phyloP scores from a whole-genome alignment of 2,797 vertebrate genomes.

The Lacerta viridis region DNA sequence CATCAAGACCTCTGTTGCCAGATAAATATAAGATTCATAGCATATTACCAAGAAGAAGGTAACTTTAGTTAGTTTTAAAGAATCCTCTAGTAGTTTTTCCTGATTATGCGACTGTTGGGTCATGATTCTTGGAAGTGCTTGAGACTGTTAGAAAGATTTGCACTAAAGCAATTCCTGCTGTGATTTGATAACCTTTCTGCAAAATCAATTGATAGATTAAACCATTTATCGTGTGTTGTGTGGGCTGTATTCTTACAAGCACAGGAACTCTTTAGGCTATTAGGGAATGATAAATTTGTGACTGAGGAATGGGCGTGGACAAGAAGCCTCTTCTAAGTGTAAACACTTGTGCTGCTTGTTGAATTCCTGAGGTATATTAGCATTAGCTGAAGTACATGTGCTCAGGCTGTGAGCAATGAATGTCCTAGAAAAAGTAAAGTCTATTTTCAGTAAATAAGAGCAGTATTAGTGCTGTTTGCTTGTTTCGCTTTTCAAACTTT shows the following conservation, averaged over 20 bases:
- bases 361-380: constrained; percentile 12
- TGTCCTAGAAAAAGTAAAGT: neutral
- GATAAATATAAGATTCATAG: neutral
- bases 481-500: neutral
- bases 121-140: constrained; percentile 1
- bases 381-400: constrained; percentile 11
- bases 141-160: neutral
- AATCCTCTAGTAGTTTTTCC: neutral
- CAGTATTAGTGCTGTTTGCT: neutral
- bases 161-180: constrained; percentile 16
- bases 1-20: neutral
- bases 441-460: neutral
- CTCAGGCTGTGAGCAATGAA: constrained; percentile 1
- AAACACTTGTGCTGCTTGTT: neutral
- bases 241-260: neutral
- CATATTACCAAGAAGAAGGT: neutral
- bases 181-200: constrained; percentile 8
- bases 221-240: rapidly evolving
- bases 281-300: neutral
- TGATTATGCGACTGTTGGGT: neutral
- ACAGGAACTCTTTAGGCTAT: neutral
- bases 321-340: neutral
- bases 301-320: neutral
- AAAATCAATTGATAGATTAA: constrained; percentile 9
- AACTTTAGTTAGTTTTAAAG: constrained; percentile 19